Conservation (phyloP, 2,113 vertebrate species). For the Lonchura striata region DNA sequence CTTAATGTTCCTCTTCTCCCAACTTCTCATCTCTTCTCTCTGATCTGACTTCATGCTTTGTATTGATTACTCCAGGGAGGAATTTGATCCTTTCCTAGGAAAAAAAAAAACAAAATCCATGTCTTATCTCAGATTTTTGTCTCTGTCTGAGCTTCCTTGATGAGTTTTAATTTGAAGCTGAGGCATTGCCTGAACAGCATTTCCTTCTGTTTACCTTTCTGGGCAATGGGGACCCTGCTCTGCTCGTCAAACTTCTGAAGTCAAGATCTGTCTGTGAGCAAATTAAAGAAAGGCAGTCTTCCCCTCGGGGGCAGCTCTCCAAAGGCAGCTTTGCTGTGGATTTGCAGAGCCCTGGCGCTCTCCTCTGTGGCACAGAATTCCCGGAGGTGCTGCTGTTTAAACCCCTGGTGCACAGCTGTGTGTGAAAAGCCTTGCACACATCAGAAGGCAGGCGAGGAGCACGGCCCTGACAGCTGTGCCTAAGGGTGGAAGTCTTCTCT, state of each 20-base stretch:
- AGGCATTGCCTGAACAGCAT: neutral
- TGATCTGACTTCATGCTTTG: constrained; percentile 33
- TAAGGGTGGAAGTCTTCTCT: constrained; percentile 40
- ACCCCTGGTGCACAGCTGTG: neutral
- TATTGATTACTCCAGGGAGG: constrained; percentile 33
- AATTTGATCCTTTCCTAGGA: constrained; percentile 16
- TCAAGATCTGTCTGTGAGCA: neutral
- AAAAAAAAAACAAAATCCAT: neutral
- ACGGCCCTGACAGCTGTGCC: constrained; percentile 29
- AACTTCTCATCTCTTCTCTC: constrained; percentile 16
- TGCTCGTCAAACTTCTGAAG: neutral
- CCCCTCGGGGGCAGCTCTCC: neutral
- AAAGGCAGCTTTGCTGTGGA: neutral
- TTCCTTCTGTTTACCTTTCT: constrained; percentile 43
- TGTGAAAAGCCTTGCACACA: neutral
- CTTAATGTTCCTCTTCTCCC: neutral
- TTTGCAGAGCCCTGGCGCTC: neutral
- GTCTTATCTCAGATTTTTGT: constrained; percentile 24
- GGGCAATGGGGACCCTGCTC: neutral
- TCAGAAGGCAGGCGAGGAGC: constrained; percentile 9
- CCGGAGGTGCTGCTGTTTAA: neutral
- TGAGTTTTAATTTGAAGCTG: constrained; percentile 29
- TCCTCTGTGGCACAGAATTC: neutral
- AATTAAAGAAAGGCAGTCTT: neutral
- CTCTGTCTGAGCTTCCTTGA: constrained; percentile 27